A percentile compares a stretch with the other conserved stretches of the same genome.
Evolutionary conservation across 2,113 vertebrate genomes (phyloP).

Genomic region (Ranitomeya imitator): DNA sequence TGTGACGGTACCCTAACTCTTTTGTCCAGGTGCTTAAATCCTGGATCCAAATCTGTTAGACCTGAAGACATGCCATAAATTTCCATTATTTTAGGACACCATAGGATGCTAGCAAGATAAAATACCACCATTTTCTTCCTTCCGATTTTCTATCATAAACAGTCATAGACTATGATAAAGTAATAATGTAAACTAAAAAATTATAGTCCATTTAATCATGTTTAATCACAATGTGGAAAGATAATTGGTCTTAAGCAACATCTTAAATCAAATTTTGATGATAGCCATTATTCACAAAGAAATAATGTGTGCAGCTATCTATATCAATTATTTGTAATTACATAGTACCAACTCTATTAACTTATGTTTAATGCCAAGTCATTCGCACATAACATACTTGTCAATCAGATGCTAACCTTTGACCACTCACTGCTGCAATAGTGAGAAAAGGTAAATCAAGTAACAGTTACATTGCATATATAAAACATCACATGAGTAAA

Average conservation of each 20-base stretch:
- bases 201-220: background rate
- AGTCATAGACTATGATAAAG: background rate
- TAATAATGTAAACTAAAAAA: background rate
- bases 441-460: background rate
- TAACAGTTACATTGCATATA: background rate
- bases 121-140: background rate
- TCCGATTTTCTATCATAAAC: background rate
- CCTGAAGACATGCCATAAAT: too few relatives aligned
- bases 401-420: background rate
- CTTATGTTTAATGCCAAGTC: slow-evolving; percentile 2
- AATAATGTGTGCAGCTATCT: slow-evolving; percentile 14
- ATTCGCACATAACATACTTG: slow-evolving; percentile 8
- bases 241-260: background rate
- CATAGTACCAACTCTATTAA: slow-evolving; percentile 22
- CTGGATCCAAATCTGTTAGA: too few relatives aligned
- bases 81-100: too few relatives aligned
- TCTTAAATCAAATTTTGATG: slow-evolving; percentile 18
- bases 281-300: slow-evolving; percentile 15
- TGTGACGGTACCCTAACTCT: too few relatives aligned
- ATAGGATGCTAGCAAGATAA: background rate
- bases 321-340: slow-evolving; percentile 28
- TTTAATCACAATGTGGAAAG: slow-evolving; percentile 12
- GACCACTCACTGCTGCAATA: background rate
- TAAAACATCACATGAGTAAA: background rate
- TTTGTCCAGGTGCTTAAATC: too few relatives aligned